These are phyloP conservation scores for Glyphotaelius pellucidus DNA, from an alignment of 2,888 invertebrate species.

Conservation along the genomic window DNA sequence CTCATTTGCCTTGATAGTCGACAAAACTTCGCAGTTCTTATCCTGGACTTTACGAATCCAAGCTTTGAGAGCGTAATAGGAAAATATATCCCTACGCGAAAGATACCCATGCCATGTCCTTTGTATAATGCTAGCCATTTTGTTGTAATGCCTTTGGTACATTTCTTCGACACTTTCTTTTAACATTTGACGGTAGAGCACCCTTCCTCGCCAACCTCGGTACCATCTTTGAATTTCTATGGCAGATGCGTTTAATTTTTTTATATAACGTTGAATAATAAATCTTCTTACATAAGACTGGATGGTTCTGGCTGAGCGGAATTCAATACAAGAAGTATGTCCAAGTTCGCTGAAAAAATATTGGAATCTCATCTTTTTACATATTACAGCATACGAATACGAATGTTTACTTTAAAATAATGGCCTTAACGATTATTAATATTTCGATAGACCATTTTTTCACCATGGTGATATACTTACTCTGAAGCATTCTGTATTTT, in stretches of 20 bases:
- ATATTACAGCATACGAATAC: not conserved
- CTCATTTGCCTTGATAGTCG: slow-evolving; percentile 42
- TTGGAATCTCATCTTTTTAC: not conserved
- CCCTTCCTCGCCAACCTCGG: slow-evolving; percentile 69
- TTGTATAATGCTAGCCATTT: slow-evolving; percentile 70
- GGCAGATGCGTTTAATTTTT: slow-evolving; percentile 67
- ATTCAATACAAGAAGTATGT: not conserved
- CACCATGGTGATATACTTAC: slow-evolving; percentile 64
- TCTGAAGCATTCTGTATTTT: slow-evolving; percentile 67
- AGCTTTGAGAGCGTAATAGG: slow-evolving; percentile 56
- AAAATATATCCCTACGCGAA: slow-evolving; percentile 59
- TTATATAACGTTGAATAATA: slow-evolving; percentile 67
- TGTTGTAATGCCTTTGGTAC: slow-evolving; percentile 67
- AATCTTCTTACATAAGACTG: slow-evolving; percentile 70
- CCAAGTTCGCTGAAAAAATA: slow-evolving; percentile 30
- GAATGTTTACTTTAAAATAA: not conserved
- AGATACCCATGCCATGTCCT: slow-evolving; percentile 70
- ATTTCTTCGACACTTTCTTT: slow-evolving; percentile 65
- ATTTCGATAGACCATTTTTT: not conserved
- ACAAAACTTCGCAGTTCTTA: slow-evolving; percentile 50
- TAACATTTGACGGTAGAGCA: slow-evolving; percentile 37
- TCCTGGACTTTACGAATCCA: slow-evolving; percentile 56
- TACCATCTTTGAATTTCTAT: slow-evolving; percentile 69
- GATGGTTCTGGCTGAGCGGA: slow-evolving; percentile 69
- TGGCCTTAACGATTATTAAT: not conserved